Percentiles rank a stretch among this genome's conserved stretches.
These are phyloP conservation scores for Tapirus terrestris DNA, from an alignment of 2,113 vertebrate species.

Conservation along the genomic window DNA sequence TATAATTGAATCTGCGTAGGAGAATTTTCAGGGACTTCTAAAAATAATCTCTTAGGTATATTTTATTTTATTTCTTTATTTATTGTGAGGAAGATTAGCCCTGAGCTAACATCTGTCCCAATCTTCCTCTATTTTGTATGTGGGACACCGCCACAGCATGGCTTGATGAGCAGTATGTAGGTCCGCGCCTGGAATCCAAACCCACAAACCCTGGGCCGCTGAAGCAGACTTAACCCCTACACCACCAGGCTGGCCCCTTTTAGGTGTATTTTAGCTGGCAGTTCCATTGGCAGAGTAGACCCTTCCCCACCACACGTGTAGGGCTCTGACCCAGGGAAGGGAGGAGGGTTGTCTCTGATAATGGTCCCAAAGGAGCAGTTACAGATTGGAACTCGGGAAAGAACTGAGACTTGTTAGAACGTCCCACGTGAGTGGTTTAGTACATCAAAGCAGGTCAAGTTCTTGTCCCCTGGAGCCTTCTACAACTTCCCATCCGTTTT, in stretches of 20 bases:
- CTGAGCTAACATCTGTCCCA: too few species aligned
- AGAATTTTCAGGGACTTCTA: neutral
- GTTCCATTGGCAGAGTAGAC: neutral
- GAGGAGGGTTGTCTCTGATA: neutral
- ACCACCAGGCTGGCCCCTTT: neutral
- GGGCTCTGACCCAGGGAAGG: neutral
- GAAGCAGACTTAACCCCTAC: too few species aligned
- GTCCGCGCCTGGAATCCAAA: too few species aligned
- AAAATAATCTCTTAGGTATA: neutral
- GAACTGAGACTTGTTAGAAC: neutral
- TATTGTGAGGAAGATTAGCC: too few species aligned
- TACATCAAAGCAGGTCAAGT: neutral
- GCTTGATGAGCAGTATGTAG: too few species aligned
- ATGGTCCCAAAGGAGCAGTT: neutral
- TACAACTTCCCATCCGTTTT: neutral
- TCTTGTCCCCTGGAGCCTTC: neutral
- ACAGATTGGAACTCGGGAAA: neutral
- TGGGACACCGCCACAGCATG: too few species aligned
- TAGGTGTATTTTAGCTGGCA: neutral
- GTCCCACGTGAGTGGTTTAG: neutral
- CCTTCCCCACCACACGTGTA: fast-evolving
- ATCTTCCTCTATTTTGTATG: too few species aligned
- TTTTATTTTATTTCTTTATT: neutral
- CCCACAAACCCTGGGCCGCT: too few species aligned
- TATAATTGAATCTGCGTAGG: neutral